Base-by-base conservation (phyloP, 2,113 vertebrate species). In the Natator depressus region DNA sequence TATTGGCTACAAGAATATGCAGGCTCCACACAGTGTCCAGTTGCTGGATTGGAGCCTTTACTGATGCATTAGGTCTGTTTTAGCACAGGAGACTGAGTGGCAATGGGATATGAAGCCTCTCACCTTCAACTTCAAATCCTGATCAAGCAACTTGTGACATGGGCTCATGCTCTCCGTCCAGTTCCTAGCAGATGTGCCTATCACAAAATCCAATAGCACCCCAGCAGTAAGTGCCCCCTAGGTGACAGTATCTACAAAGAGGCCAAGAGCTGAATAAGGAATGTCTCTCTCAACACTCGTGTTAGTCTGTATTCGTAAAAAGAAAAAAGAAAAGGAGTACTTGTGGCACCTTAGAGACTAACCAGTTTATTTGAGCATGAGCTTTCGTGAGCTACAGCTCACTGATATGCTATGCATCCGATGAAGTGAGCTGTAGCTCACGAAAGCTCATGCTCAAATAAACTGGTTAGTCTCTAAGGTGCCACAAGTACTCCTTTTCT, bases 1-100 rank as follows among this genome's bases (percentile, higher is more conserved):
- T 20, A 31, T 49, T 42, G 53, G 0, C 19, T 7, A 27, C 0
- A 0, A 16, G 11, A 1, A 0, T 20, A 16, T 0, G 0, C 8
- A 16, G 87, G 57, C 75, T 24, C 0, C 7, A 78, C 76, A 65
- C 14, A 50, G 14, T 31, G 14, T 12, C 89, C 12, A 62, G 78
- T 87, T 80, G 83, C 83, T 50, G 3, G 4, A 0, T 2, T 13
- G 46, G 5, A 91, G 54, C 42, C 25, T 7, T 50, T 22, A 50
- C 25, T 82, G 8, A 78, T 4, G 84, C 31, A n/a, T 8, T 22
- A 3, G 62, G 57, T 54, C 3, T n/a, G 62, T 69, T 38, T 69
- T 69, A 69, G 35, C 35, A 20, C 35, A 69, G 6, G 12, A 16
- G 11, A 24, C 42, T 25, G 24, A 10, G 29, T n/a, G 11, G 59